These are phyloP conservation scores for Charanyca ferruginea DNA, from an alignment of 2,888 invertebrate species.

Conservation along the genomic window DNA sequence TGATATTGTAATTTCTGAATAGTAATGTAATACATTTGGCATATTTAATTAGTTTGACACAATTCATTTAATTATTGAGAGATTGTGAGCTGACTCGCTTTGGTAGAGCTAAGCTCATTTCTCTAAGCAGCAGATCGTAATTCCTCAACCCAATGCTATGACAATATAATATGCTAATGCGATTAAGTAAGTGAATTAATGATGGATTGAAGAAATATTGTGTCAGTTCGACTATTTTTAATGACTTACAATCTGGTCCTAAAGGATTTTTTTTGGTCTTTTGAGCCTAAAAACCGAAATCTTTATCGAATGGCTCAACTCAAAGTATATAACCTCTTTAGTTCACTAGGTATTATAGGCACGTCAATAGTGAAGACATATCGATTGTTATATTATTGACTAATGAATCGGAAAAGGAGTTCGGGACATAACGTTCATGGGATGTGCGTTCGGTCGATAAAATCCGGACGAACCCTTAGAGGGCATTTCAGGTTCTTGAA, in stretches of 20 bases:
- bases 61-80: too few relatives aligned
- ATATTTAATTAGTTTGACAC: too few relatives aligned
- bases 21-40: too few relatives aligned
- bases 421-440: not conserved
- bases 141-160: too few relatives aligned
- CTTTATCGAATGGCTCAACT: not conserved
- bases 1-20: too few relatives aligned
- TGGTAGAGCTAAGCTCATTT: too few relatives aligned
- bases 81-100: too few relatives aligned
- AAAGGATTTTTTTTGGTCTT: not conserved
- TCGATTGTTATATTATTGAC: conserved; percentile 25
- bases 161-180: too few relatives aligned
- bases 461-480: not conserved
- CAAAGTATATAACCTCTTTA: not conserved
- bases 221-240: too few relatives aligned
- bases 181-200: too few relatives aligned
- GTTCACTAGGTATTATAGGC: not conserved
- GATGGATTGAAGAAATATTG: too few relatives aligned
- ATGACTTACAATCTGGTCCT: not conserved
- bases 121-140: too few relatives aligned
- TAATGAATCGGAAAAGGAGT: conserved; percentile 36
- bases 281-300: not conserved
- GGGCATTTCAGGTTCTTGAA: not conserved
- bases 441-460: conserved; percentile 14
- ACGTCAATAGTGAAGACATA: conserved; percentile 3